Conservation (phyloP, 2,113 vertebrate species). For the Gulo gulo region DNA sequence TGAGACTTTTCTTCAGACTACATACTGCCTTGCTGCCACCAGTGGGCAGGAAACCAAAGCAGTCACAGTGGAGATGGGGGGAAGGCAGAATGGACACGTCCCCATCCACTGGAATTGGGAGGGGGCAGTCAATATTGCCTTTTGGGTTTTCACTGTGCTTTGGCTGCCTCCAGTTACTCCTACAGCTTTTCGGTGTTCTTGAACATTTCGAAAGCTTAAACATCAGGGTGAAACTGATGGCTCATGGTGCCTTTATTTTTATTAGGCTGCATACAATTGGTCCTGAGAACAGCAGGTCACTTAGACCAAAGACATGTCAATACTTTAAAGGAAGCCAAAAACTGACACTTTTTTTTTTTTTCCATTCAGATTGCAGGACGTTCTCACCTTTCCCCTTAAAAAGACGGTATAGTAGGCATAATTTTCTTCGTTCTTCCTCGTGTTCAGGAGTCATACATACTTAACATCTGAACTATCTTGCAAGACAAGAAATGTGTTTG, state of each 20-base stretch:
- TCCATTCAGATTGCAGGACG: slow-evolving; percentile 19
- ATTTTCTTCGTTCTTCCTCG: background rate
- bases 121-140: background rate
- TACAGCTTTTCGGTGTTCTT: background rate
- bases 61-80: background rate
- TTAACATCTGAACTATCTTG: slow-evolving; percentile 15
- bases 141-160: background rate
- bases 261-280: background rate
- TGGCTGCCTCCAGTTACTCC: background rate
- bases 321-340: background rate
- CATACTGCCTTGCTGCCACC: background rate
- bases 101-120: background rate
- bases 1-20: background rate
- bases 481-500: background rate
- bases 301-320: background rate
- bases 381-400: slow-evolving; percentile 1
- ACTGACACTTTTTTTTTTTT: background rate
- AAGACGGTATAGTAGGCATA: background rate
- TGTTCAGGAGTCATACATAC: background rate
- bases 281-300: background rate
- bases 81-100: background rate
- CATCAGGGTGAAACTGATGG: background rate
- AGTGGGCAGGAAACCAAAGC: background rate
- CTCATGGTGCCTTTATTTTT: background rate
- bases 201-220: background rate